These are phyloP conservation scores for Thomomys bottae DNA, from an alignment of 2,113 vertebrate genomes.

Conservation along the genomic window DNA sequence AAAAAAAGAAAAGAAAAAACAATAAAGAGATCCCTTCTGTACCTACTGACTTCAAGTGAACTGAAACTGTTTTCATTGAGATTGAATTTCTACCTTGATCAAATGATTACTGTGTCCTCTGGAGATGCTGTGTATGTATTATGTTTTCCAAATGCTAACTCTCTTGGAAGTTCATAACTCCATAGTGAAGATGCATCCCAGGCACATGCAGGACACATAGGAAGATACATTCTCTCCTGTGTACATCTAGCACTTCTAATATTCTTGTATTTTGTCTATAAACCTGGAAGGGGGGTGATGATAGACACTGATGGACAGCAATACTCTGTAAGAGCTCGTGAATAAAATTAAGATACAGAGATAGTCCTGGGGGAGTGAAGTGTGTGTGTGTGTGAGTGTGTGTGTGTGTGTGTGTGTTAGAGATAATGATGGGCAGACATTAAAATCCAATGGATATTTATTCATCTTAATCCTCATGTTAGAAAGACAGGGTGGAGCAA, in stretches of 20 bases:
- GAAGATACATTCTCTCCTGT: constrained; percentile 43
- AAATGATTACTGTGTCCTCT: rapidly evolving
- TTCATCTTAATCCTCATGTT: constrained; percentile 22
- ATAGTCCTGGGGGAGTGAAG: neutral
- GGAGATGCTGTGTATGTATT: constrained; percentile 29
- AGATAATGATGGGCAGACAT: neutral
- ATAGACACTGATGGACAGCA: neutral
- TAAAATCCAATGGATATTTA: neutral
- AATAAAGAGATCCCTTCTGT: constrained; percentile 47
- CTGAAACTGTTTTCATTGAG: constrained; percentile 63
- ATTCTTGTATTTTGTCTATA: neutral
- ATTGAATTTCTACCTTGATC: constrained; percentile 17
- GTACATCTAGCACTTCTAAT: constrained; percentile 2
- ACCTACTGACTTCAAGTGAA: constrained; percentile 45
- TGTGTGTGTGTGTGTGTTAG: neutral
- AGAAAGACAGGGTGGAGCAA: constrained; percentile 1
- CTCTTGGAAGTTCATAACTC: constrained; percentile 71
- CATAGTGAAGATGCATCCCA: constrained; percentile 72
- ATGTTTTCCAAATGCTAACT: neutral
- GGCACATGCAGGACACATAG: constrained; percentile 51
- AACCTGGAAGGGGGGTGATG: neutral
- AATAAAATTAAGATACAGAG: neutral
- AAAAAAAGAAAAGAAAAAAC: too few relatives aligned
- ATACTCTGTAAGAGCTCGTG: neutral
- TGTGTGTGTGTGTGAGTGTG: neutral